Percentiles rank a stretch among this genome's conserved stretches.
Evolutionary conservation across 1,140 invertebrate genomes (phyloP).

Genomic region (Armadillidium nasatum): DNA sequence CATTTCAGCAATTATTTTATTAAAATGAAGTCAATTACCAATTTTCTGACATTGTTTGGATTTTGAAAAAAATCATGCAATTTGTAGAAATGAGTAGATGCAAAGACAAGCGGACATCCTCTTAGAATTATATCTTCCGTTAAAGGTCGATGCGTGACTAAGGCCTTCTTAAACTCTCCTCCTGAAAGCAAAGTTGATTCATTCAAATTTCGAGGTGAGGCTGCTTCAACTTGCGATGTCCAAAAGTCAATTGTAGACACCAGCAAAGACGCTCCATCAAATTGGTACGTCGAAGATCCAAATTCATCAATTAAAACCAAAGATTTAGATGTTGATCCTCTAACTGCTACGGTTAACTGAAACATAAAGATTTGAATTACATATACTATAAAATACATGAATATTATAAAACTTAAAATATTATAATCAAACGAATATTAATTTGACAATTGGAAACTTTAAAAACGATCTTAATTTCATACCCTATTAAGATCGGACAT

Average conservation of each 20-base stretch:
- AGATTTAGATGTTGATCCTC: constrained; percentile 60
- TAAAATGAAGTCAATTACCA: background rate
- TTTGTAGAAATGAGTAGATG: background rate
- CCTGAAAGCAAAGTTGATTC: background rate
- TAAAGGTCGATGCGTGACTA: background rate
- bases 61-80: background rate
- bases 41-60: background rate
- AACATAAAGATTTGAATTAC: too few relatives aligned
- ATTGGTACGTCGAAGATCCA: constrained; percentile 76
- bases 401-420: too few relatives aligned
- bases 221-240: background rate
- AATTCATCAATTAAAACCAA: constrained; percentile 86
- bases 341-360: constrained; percentile 66
- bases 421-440: too few relatives aligned
- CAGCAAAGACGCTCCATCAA: constrained; percentile 68
- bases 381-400: too few relatives aligned
- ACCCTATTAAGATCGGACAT: constrained; percentile 78
- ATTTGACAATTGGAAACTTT: too few relatives aligned
- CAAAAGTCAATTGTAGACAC: background rate
- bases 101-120: background rate
- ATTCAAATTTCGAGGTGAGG: background rate
- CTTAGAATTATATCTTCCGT: background rate
- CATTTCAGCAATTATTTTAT: too few relatives aligned
- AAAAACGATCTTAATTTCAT: constrained; percentile 23
- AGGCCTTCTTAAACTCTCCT: background rate